phyloP scores from a whole-genome alignment of 1,140 invertebrate genomes.

The Pissodes strobi region DNA sequence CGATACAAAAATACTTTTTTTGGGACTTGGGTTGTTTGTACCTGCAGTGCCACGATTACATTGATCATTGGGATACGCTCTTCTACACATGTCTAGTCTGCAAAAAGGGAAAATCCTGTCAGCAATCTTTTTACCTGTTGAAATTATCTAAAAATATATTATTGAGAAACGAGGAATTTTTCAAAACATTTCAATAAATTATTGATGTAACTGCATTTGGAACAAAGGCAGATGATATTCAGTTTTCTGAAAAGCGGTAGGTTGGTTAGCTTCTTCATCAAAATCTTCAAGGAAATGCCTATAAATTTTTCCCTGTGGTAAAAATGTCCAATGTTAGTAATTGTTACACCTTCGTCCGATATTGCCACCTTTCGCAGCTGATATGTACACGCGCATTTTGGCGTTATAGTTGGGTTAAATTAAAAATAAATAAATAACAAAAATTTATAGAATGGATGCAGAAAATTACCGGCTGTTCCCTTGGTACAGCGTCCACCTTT shows the following conservation, averaged over 20 bases:
- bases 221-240: no score
- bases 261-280: background rate
- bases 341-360: background rate
- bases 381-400: background rate
- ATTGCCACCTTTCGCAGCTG: background rate
- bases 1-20: no score
- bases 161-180: no score
- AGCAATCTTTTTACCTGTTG: background rate
- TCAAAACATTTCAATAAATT: no score
- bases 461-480: conserved; percentile 86
- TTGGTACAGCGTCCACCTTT: conserved; percentile 94
- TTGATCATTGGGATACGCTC: conserved; percentile 89
- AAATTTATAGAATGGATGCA: conserved; percentile 36
- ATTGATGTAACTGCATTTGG: no score
- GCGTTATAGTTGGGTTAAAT: no score
- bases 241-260: no score
- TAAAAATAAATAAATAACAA: conserved; percentile 39
- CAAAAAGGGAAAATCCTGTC: conserved; percentile 57
- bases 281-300: background rate
- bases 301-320: background rate
- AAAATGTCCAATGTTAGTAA: background rate
- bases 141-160: background rate
- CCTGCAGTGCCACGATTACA: conserved; percentile 98
- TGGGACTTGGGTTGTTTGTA: conserved; percentile 63
- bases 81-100: conserved; percentile 98